Percentiles rank a stretch among this genome's conserved stretches.
Conservation (phyloP, 2,113 vertebrate species). For the Saguinus imperator region DNA sequence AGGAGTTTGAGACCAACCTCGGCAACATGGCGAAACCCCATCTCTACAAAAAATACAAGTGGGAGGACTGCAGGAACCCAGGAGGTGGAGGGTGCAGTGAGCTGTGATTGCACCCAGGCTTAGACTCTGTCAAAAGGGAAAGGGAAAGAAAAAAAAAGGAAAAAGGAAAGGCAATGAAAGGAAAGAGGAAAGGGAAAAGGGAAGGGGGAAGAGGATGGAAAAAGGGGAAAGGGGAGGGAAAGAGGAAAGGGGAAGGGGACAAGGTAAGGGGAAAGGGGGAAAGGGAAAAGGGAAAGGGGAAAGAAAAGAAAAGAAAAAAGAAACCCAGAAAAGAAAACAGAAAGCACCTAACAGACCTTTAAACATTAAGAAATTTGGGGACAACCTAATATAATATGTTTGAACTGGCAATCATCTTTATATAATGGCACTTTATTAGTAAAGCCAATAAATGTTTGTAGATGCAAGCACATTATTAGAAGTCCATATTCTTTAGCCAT, state of each 20-base stretch:
- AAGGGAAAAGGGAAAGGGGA: not conserved
- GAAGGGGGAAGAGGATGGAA: too few relatives aligned
- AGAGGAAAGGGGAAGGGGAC: too few relatives aligned
- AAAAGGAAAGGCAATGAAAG: not conserved
- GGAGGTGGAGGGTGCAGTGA: not conserved
- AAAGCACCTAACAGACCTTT: not conserved
- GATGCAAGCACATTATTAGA: not conserved
- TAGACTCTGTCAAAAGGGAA: not conserved
- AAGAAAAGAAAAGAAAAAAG: too few relatives aligned
- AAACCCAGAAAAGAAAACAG: not conserved
- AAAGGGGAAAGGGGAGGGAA: fast-evolving
- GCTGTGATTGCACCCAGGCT: not conserved
- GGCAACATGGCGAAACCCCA: not conserved
- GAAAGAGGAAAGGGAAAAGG: too few relatives aligned
- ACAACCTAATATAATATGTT: not conserved
- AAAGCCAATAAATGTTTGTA: constrained; percentile 41
- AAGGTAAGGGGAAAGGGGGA: too few relatives aligned
- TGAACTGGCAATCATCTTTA: not conserved
- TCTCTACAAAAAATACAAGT: not conserved
- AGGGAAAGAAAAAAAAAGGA: not conserved
- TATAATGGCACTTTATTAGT: not conserved
- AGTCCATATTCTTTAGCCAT: not conserved
- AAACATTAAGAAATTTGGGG: not conserved
- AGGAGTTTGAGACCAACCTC: not conserved
- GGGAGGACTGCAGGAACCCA: not conserved